These are phyloP conservation scores for Diadromus collaris DNA, from an alignment of 2,888 invertebrate genomes.

Conservation along the genomic window DNA sequence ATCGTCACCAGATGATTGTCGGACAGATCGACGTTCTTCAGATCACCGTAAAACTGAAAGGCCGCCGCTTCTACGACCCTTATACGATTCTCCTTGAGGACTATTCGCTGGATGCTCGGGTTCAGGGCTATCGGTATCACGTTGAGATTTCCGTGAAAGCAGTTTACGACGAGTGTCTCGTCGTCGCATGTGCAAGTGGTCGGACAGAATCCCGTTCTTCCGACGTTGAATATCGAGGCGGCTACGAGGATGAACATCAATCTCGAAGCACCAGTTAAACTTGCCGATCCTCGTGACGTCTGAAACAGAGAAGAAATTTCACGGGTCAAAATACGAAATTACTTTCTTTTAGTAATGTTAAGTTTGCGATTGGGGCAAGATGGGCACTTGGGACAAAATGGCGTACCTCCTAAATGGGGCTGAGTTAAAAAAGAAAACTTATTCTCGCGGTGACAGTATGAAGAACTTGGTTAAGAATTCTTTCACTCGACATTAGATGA, in stretches of 20 bases:
- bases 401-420: no score
- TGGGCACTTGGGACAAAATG: no score
- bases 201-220: slow-evolving; percentile 88
- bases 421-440: no score
- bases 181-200: slow-evolving; percentile 94
- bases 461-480: no score
- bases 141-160: slow-evolving; percentile 92
- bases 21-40: slow-evolving; percentile 92
- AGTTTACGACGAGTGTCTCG: slow-evolving; percentile 92
- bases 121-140: slow-evolving; percentile 95
- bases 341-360: background rate
- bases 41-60: slow-evolving; percentile 93
- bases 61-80: slow-evolving; percentile 92
- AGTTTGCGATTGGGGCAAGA: no score
- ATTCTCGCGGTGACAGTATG: no score
- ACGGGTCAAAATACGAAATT: background rate
- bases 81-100: slow-evolving; percentile 92
- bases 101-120: slow-evolving; percentile 93
- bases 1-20: slow-evolving; percentile 92
- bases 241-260: slow-evolving; percentile 63
- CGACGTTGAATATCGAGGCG: slow-evolving; percentile 63
- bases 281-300: slow-evolving; percentile 46
- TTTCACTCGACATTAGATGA: no score
- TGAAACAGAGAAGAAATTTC: slow-evolving; percentile 48
- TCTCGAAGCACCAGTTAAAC: slow-evolving; percentile 40